A percentile compares a stretch with the other conserved stretches of the same genome.
Conservation (phyloP, 2,888 invertebrate species). For the Schrankia costaestrigalis region DNA sequence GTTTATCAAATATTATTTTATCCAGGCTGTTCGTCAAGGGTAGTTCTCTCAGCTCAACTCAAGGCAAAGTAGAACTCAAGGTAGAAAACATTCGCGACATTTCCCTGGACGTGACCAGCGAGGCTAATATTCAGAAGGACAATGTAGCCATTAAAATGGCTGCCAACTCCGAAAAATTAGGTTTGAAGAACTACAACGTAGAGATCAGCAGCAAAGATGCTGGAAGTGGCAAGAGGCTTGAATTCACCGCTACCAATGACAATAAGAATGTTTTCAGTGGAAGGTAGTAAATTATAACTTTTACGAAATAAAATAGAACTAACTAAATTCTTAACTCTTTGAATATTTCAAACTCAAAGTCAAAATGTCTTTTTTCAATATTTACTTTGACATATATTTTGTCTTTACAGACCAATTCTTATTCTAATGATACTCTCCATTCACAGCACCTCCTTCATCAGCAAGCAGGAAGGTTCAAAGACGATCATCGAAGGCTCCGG, state of each 20-base stretch:
- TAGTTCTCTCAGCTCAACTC: slow-evolving; percentile 72
- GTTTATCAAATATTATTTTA: not conserved
- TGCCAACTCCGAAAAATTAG: slow-evolving; percentile 83
- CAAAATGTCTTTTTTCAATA: too few relatives aligned
- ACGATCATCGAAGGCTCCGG: slow-evolving; percentile 88
- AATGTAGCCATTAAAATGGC: slow-evolving; percentile 82
- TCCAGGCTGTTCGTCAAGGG: slow-evolving; percentile 62
- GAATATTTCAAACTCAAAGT: too few relatives aligned
- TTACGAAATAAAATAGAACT: too few relatives aligned
- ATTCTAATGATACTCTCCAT: too few relatives aligned
- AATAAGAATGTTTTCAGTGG: slow-evolving; percentile 85
- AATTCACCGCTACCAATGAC: slow-evolving; percentile 82
- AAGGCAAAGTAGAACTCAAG: slow-evolving; percentile 80
- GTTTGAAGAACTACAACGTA: slow-evolving; percentile 83
- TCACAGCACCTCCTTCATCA: slow-evolving; percentile 84
- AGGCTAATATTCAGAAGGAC: slow-evolving; percentile 82
- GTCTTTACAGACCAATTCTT: too few relatives aligned
- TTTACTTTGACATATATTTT: too few relatives aligned
- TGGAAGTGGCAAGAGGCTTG: slow-evolving; percentile 82
- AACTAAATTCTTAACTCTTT: too few relatives aligned
- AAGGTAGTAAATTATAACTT: too few relatives aligned
- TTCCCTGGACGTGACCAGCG: slow-evolving; percentile 74
- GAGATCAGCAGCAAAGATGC: slow-evolving; percentile 83
- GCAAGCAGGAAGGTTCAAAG: slow-evolving; percentile 86
- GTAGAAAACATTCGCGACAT: slow-evolving; percentile 77